Evolutionary conservation across 2,113 vertebrate species (phyloP), one percentile per base, ranked within the genome.

Genomic region (Ceyx margarethae): DNA sequence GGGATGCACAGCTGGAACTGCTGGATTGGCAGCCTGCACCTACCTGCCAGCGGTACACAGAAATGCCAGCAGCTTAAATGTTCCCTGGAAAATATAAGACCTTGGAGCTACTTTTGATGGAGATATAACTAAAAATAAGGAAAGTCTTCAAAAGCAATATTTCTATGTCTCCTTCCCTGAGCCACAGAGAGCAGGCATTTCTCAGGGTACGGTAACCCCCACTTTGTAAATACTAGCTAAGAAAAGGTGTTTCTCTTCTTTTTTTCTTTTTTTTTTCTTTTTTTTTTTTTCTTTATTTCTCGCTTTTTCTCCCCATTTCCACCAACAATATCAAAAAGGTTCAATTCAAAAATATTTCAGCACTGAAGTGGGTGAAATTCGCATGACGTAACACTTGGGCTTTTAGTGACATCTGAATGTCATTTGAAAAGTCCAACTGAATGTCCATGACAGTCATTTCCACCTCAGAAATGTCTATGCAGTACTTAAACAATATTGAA

Each of bases 131-230:
- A 25, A 87, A 73, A 84, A 69, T 33, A 64, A 57, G 6, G 16
- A 81, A 31, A 6, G 22, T 13, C 1, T 12, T 75, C 19, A 51
- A 67, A 83, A 91, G 26, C 6, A 65, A 5, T 31, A 75, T 64
- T 85, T 80, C 35, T 65, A 19, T 73, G 65, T 1, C 8, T 73
- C 13, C 13, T 54, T 62, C 25, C 21, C 18, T 65, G 37, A 89
- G 26, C 18, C 23, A 72, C 13, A 45, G 7, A 51, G 8, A 50
- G 9, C 1, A 58, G 12, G 3, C 0, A 0, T 69, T 31, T 87
- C 21, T 53, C 31, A 54, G 14, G 3, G 13, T 31, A 8, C 14
- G 11, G 11, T 40, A 50, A 5, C 28, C 6, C 15, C n/a, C 40
- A 33, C 14, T 58, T 75, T 28, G 31, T 25, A 94, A 79, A 85